These are phyloP conservation scores for Agapornis roseicollis DNA, from an alignment of 2,113 vertebrate genomes.

Conservation along the genomic window DNA sequence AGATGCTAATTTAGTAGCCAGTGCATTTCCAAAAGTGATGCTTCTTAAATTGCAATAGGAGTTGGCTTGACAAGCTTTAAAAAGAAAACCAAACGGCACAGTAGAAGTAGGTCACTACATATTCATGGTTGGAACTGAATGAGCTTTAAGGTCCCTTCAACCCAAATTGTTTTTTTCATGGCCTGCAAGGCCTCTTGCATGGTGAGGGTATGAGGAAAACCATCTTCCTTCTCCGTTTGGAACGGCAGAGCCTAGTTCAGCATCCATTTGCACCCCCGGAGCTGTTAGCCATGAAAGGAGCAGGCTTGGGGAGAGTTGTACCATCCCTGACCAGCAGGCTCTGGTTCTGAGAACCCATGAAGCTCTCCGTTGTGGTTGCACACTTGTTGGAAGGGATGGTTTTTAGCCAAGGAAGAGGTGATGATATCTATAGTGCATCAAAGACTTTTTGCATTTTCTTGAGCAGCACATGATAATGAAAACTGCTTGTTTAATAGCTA, in stretches of 20 bases:
- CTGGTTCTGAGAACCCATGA: background rate
- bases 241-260: background rate
- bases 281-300: background rate
- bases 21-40: background rate
- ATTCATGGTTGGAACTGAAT: constrained; percentile 18
- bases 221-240: background rate
- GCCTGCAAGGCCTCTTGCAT: background rate
- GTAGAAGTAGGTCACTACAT: constrained; percentile 51
- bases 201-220: background rate
- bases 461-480: background rate
- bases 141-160: background rate
- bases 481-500: background rate
- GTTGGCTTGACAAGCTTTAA: constrained; percentile 24
- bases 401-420: background rate
- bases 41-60: background rate
- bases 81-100: background rate
- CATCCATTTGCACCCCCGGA: too few species aligned
- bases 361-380: background rate
- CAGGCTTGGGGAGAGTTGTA: background rate
- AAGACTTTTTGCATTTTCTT: background rate
- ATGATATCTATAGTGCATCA: background rate
- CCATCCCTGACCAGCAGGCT: background rate
- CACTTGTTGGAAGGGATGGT: background rate
- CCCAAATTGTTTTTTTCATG: background rate
- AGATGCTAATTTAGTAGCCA: background rate